Conservation (phyloP, 1,140 invertebrate genomes). For the Geopemphigus sp. region DNA sequence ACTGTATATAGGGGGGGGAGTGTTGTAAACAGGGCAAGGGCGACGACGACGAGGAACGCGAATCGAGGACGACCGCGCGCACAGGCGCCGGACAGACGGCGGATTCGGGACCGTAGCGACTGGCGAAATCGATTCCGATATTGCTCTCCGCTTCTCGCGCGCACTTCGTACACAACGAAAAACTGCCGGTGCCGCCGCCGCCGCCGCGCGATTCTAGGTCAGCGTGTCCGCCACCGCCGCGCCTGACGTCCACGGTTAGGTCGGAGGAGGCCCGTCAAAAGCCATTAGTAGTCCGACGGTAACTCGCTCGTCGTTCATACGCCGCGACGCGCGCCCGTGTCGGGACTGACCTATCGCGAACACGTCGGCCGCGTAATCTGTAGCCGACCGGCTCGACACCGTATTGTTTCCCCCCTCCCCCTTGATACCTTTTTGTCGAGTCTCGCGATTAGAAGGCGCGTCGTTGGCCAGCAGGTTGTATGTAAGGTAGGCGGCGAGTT, state of each 20-base stretch:
- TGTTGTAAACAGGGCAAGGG: no score
- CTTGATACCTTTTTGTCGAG: no score
- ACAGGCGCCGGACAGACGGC: constrained; percentile 36
- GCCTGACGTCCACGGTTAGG: background rate
- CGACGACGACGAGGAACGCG: no score
- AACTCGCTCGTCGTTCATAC: background rate
- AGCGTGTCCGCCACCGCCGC: constrained; percentile 29
- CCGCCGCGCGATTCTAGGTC: constrained; percentile 26
- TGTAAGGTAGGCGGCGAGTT: no score
- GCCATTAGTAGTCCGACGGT: background rate
- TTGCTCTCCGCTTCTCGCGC: constrained; percentile 34
- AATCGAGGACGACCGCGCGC: constrained; percentile 38
- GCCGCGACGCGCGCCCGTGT: background rate
- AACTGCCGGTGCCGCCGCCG: background rate
- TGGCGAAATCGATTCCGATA: constrained; percentile 42
- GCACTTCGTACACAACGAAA: no score
- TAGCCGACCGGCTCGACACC: no score
- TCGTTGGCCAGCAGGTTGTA: no score
- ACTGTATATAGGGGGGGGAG: no score
- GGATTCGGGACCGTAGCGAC: constrained; percentile 23
- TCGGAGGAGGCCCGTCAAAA: background rate
- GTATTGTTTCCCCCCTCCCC: no score
- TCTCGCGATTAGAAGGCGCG: no score
- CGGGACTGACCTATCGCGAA: background rate
- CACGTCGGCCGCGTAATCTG: no score